Percentiles rank a stretch among this genome's conserved stretches.
Conservation (phyloP, 2,113 vertebrate species). For the western clawed frog (Xenopus tropicalis) region DNA sequence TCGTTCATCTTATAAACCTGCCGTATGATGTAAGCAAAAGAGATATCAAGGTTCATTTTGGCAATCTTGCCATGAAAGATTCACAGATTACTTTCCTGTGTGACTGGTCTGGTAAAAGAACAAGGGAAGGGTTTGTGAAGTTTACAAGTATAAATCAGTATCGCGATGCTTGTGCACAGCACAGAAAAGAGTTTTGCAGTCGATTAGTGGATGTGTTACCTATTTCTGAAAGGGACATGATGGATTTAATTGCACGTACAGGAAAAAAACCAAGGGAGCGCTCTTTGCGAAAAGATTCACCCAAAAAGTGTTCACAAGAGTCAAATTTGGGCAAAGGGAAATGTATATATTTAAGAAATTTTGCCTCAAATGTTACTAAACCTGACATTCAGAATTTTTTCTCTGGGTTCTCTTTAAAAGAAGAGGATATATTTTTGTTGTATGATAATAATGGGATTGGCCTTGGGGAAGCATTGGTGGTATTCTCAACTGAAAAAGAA, state of each 20-base stretch:
- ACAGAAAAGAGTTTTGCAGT: slow-evolving; percentile 70
- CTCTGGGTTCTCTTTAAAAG: slow-evolving; percentile 55
- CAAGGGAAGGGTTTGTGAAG: slow-evolving; percentile 78
- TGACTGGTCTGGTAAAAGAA: slow-evolving; percentile 70
- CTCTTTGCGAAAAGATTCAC: slow-evolving; percentile 31
- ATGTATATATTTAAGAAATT: slow-evolving; percentile 79
- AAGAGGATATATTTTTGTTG: slow-evolving; percentile 71
- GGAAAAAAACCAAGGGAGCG: slow-evolving; percentile 51
- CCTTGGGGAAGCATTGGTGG: slow-evolving; percentile 79
- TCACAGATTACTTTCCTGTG: slow-evolving; percentile 81
- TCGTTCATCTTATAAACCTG: slow-evolving; percentile 84
- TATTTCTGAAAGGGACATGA: slow-evolving; percentile 81
- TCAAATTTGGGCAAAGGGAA: slow-evolving; percentile 63
- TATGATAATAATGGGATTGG: slow-evolving; percentile 69
- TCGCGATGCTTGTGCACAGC: slow-evolving; percentile 70
- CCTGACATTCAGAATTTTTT: slow-evolving; percentile 75
- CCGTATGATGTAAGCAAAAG: slow-evolving; percentile 70
- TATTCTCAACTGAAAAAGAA: slow-evolving; percentile 70
- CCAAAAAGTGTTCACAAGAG: slow-evolving; percentile 59
- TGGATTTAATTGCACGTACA: slow-evolving; percentile 65
- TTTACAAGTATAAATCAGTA: slow-evolving; percentile 80
- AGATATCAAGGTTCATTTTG: slow-evolving; percentile 79
- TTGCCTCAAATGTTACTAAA: slow-evolving; percentile 76
- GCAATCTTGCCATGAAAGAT: slow-evolving; percentile 69
- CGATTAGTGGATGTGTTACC: slow-evolving; percentile 73